Evolutionary conservation across 2,888 invertebrate genomes (phyloP).

Genomic region (Acleris holmiana): DNA sequence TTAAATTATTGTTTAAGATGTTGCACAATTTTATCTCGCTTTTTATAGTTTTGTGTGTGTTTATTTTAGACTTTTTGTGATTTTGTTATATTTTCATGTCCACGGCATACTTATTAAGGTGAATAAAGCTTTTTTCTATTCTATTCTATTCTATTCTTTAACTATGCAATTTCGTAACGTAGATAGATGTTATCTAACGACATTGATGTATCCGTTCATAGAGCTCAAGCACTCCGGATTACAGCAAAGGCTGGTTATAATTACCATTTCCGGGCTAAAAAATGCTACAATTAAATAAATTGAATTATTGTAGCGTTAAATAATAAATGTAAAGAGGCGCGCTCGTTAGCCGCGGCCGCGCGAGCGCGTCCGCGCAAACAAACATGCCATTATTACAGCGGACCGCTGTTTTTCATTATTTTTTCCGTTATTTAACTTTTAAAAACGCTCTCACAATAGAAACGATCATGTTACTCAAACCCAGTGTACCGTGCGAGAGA

Average conservation of each 20-base stretch:
- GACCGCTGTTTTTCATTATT: conserved; percentile 49
- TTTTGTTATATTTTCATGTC: too few relatives aligned
- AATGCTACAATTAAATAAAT: conserved; percentile 40
- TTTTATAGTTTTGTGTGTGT: too few relatives aligned
- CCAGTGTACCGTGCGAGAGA: conserved; percentile 1
- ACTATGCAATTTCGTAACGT: conserved; percentile 27
- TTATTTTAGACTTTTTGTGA: too few relatives aligned
- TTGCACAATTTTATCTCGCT: too few relatives aligned
- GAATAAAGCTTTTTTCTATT: too few relatives aligned
- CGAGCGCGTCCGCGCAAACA: conserved; percentile 70
- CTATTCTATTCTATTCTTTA: too few relatives aligned
- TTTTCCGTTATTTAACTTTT: conserved; percentile 39
- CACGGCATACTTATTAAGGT: too few relatives aligned
- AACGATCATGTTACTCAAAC: conserved; percentile 39
- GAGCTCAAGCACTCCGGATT: conserved; percentile 12
- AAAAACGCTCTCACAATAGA: conserved; percentile 40
- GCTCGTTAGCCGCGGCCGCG: conserved; percentile 58
- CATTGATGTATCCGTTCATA: conserved; percentile 29
- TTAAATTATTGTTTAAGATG: too few relatives aligned
- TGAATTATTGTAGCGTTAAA: conserved; percentile 61
- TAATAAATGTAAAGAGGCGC: conserved; percentile 67
- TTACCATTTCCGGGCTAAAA: conserved; percentile 38
- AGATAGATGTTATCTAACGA: conserved; percentile 36
- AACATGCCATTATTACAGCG: conserved; percentile 57
- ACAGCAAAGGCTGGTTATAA: conserved; percentile 25